Conservation (phyloP, 2,797 vertebrate species). For the Halcyon chelicuti region DNA sequence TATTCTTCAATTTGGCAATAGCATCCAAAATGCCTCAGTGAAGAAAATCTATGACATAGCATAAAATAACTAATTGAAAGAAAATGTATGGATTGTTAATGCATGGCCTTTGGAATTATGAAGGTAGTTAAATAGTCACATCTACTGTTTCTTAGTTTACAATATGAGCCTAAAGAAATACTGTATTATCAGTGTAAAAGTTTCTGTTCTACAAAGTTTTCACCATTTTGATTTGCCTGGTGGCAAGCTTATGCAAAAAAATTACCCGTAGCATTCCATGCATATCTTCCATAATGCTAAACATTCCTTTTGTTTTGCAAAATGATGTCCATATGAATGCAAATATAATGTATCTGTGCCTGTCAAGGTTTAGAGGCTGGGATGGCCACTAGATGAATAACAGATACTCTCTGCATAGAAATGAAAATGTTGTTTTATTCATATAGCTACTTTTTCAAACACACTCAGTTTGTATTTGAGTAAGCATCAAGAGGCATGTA, state of each 20-base stretch:
- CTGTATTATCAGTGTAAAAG: not conserved
- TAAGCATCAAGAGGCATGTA: not conserved
- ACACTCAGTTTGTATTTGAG: not conserved
- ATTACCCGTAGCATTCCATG: not conserved
- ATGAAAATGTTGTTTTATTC: not conserved
- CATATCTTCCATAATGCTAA: not conserved
- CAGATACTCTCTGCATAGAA: not conserved
- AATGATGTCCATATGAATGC: not conserved
- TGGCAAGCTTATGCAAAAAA: not conserved
- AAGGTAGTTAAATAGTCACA: not conserved
- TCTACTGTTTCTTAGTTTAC: not conserved
- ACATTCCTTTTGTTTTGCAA: not conserved
- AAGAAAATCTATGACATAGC: not conserved
- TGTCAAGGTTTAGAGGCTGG: too few relatives aligned
- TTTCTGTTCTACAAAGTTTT: not conserved
- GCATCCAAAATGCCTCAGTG: not conserved
- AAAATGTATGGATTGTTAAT: not conserved
- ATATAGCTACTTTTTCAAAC: not conserved
- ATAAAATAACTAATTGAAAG: not conserved
- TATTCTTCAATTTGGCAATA: not conserved
- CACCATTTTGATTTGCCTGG: not conserved
- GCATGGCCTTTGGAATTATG: not conserved
- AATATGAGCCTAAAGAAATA: not conserved
- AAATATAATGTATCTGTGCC: not conserved
- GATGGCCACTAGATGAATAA: too few relatives aligned